These are phyloP conservation scores for Ormyrus labotus DNA, from an alignment of 2,888 invertebrate species.

Conservation along the genomic window DNA sequence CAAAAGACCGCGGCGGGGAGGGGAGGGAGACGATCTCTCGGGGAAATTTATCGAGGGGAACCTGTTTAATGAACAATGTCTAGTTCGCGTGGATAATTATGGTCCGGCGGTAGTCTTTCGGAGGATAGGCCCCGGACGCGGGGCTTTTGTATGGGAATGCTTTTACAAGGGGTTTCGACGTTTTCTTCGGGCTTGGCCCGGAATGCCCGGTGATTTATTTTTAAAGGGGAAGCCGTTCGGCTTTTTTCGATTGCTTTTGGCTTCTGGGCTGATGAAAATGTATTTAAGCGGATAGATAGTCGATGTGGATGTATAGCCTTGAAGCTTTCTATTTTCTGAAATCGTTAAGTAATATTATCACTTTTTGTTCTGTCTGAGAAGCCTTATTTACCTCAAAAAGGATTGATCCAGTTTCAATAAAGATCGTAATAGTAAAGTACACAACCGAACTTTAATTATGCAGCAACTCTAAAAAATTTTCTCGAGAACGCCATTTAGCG, in stretches of 20 bases:
- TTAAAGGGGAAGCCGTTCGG: not conserved
- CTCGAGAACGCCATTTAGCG: not conserved
- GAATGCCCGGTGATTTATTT: conserved; percentile 11
- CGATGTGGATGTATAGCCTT: too few species aligned
- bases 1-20: not conserved
- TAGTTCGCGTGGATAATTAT: conserved; percentile 48
- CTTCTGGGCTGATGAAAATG: not conserved
- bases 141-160: conserved; percentile 22
- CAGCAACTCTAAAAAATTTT: not conserved
- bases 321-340: too few species aligned
- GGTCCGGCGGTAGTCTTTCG: not conserved
- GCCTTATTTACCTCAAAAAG: too few species aligned
- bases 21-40: not conserved
- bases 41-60: conserved; percentile 49
- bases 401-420: too few species aligned
- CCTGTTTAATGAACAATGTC: conserved; percentile 55
- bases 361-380: too few species aligned
- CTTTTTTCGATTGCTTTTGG: not conserved
- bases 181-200: not conserved
- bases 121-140: conserved; percentile 7
- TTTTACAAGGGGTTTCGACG: conserved; percentile 15
- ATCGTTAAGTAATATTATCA: too few species aligned
- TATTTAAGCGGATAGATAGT: too few species aligned
- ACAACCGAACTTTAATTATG: conserved; percentile 5
- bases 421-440: too few species aligned